Conservation (phyloP, 2,888 invertebrate species). For the Euzophera pinguis region DNA sequence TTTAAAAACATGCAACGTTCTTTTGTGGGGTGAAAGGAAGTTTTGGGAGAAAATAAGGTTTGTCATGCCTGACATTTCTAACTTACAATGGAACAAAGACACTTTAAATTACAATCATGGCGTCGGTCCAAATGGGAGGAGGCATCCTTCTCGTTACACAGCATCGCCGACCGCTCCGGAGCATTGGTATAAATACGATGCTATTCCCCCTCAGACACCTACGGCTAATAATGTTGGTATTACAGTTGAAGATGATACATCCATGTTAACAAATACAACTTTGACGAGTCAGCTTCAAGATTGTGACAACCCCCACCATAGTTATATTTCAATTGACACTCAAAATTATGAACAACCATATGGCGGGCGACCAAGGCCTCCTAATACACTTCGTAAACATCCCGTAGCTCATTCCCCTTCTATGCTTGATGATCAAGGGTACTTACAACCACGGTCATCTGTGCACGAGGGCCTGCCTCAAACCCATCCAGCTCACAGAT, state of each 20-base stretch:
- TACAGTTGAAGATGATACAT: constrained; percentile 81
- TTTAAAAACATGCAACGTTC: constrained; percentile 84
- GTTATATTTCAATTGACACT: constrained; percentile 84
- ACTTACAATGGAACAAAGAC: constrained; percentile 81
- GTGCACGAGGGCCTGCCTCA: constrained; percentile 74
- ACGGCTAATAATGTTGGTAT: constrained; percentile 73
- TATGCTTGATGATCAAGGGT: constrained; percentile 75
- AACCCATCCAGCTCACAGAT: constrained; percentile 73
- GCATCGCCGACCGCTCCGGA: constrained; percentile 86
- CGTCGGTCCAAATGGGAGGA: constrained; percentile 77
- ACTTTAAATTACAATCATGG: constrained; percentile 76
- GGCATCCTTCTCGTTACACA: constrained; percentile 83
- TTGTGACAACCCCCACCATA: constrained; percentile 82
- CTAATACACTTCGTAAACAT: constrained; percentile 69
- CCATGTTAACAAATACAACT: constrained; percentile 81
- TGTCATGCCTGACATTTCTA: constrained; percentile 88
- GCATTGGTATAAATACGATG: constrained; percentile 85
- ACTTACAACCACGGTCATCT: constrained; percentile 75
- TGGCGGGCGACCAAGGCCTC: constrained; percentile 66
- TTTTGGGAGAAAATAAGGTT: constrained; percentile 94
- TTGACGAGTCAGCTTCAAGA: constrained; percentile 83
- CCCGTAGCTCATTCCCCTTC: constrained; percentile 65
- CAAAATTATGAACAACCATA: constrained; percentile 76
- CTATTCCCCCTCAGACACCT: constrained; percentile 78
- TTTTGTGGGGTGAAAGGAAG: constrained; percentile 89